Evolutionary conservation across 2,888 invertebrate species (phyloP).

Genomic region (Rhamnusium bicolor): DNA sequence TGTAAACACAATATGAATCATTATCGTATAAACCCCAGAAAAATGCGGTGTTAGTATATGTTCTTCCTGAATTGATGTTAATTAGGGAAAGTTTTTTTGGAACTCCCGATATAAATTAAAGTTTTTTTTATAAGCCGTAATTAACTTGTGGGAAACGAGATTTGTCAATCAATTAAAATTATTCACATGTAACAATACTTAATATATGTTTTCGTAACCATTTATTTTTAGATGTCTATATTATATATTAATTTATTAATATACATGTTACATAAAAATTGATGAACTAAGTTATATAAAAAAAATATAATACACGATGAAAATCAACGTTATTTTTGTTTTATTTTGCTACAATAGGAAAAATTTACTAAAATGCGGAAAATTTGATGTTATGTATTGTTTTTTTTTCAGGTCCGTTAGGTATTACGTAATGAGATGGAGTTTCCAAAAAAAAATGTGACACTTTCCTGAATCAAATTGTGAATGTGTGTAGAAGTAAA

Average conservation of each 20-base stretch:
- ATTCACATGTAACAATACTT: constrained; percentile 9
- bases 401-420: constrained; percentile 12
- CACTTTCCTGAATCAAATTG: constrained; percentile 3
- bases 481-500: background rate
- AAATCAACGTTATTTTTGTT: background rate
- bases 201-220: constrained; percentile 6
- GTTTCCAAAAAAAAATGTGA: constrained; percentile 18
- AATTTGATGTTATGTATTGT: constrained; percentile 9
- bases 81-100: constrained; percentile 8
- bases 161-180: constrained; percentile 22
- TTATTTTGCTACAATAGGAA: constrained; percentile 8
- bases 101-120: constrained; percentile 3
- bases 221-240: background rate
- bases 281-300: background rate
- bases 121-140: constrained; percentile 1
- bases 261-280: constrained; percentile 6
- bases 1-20: background rate
- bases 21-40: background rate
- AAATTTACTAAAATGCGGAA: constrained; percentile 3
- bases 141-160: constrained; percentile 3
- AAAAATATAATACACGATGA: background rate
- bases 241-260: constrained; percentile 13
- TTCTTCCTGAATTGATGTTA: background rate
- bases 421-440: constrained; percentile 6
- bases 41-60: background rate